Evolutionary conservation across 2,888 invertebrate species (phyloP).

Genomic region (Arctia plantaginis): DNA sequence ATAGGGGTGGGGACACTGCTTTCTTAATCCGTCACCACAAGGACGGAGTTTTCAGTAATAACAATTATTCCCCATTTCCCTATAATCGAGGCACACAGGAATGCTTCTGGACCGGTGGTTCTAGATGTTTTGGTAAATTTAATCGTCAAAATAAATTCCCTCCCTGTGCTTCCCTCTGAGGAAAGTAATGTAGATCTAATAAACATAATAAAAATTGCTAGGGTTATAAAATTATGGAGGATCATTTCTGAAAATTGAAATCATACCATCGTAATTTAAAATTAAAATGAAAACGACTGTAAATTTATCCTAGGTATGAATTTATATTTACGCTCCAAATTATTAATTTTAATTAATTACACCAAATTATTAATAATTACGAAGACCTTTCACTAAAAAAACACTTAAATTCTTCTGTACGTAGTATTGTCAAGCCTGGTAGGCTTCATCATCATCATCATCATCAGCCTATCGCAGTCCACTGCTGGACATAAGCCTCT

Average conservation of each 20-base stretch:
- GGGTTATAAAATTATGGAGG: conserved; percentile 22
- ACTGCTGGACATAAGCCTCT: too few relatives aligned
- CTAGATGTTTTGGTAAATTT: conserved; percentile 19
- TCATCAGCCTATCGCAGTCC: too few relatives aligned
- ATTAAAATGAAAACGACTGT: neutral
- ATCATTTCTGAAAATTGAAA: neutral
- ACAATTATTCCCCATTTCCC: neutral
- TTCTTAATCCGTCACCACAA: too few relatives aligned
- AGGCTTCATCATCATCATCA: too few relatives aligned
- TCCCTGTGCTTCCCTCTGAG: neutral
- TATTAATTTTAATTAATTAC: too few relatives aligned
- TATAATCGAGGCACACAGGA: neutral
- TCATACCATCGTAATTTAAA: neutral
- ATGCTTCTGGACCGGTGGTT: neutral
- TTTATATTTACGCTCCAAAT: too few relatives aligned
- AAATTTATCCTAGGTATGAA: neutral
- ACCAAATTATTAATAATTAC: too few relatives aligned
- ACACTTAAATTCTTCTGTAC: too few relatives aligned
- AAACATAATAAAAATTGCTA: conserved; percentile 26
- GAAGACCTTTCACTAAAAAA: too few relatives aligned
- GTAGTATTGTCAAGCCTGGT: too few relatives aligned
- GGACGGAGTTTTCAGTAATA: too few relatives aligned
- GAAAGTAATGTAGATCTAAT: conserved; percentile 35
- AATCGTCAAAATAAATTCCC: conserved; percentile 27
- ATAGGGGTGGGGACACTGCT: too few relatives aligned